These are phyloP conservation scores for Parascotia fuliginaria DNA, from an alignment of 2,888 invertebrate species.

Conservation along the genomic window DNA sequence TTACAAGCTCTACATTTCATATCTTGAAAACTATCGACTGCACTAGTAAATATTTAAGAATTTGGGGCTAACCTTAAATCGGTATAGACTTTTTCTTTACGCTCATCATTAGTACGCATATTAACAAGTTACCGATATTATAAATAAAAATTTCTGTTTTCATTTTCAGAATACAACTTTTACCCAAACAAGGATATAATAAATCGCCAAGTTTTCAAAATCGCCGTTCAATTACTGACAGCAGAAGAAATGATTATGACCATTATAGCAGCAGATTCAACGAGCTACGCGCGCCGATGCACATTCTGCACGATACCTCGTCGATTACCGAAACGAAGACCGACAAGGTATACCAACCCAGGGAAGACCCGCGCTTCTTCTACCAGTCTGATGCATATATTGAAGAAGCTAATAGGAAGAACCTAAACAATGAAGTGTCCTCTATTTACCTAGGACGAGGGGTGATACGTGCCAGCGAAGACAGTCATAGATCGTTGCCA, in stretches of 20 bases:
- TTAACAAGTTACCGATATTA: conserved; percentile 19
- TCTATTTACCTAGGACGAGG: conserved; percentile 67
- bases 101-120: conserved; percentile 22
- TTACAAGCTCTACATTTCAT: conserved; percentile 46
- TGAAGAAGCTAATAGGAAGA: conserved; percentile 67
- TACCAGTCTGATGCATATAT: conserved; percentile 77
- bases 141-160: conserved; percentile 10
- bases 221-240: conserved; percentile 50
- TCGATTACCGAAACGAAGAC: conserved; percentile 53
- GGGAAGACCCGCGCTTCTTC: conserved; percentile 76
- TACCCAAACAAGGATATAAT: conserved; percentile 48
- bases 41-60: conserved; percentile 57
- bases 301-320: conserved; percentile 52
- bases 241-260: conserved; percentile 69
- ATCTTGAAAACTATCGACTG: conserved; percentile 40
- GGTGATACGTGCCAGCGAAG: conserved; percentile 57
- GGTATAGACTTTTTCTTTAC: conserved; percentile 28
- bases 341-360: conserved; percentile 66
- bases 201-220: conserved; percentile 37
- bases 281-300: conserved; percentile 55
- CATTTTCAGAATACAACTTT: conserved; percentile 58
- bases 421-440: conserved; percentile 64
- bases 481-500: conserved; percentile 37
- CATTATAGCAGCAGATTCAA: conserved; percentile 68
- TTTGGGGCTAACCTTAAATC: conserved; percentile 21